Base-by-base conservation (phyloP, 2,797 vertebrate genomes). In the Crocidura indochinensis region DNA sequence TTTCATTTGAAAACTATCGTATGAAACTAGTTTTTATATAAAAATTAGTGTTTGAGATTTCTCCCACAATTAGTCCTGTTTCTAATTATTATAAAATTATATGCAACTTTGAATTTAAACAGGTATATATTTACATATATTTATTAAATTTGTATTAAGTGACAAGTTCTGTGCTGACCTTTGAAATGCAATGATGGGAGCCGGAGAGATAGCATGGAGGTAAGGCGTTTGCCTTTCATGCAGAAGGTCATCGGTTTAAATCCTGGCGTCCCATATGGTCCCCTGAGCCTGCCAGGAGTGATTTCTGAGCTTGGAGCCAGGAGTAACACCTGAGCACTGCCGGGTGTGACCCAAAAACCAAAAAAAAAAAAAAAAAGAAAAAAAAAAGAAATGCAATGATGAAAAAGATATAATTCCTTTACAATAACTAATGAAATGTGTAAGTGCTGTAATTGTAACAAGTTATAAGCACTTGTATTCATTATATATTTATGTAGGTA, bases 391-490 rank as follows among this genome's bases (percentile, higher is more conserved):
- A n/a, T 75, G 86, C 56, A 83, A 86, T 85, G 53, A 49, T n/a
- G n/a, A 72, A 64, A 78, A 69, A 88, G 65, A 91, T 22, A 12
- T 8, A 38, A 38, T 69, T 38, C 44, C 62, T 87, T 29, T 53
- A 49, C 44, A 93, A 47, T 85, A 91, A 91, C 68, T 71, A 91
- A 86, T 90, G 62, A 92, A 90, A 87, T 90, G 46, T 75, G 82
- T n/a, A 88, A 74, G 51, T 75, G 8, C 73, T 76, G 0, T 93
- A 65, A 76, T 31, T 90, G 8, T 77, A 91, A 94, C 84, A 89
- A 88, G 75, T 82, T 80, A 22, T 77, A 73, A 90, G 69, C 49
- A 88, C 79, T 90, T 91, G 78, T 79, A 90, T 96, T 94, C 87
- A 94, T 65, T 81, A 26, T 26, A 64, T 69, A 24, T 88, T 93